These are phyloP conservation scores for Entosphenus tridentatus DNA, from an alignment of 2,113 vertebrate species.

Conservation along the genomic window DNA sequence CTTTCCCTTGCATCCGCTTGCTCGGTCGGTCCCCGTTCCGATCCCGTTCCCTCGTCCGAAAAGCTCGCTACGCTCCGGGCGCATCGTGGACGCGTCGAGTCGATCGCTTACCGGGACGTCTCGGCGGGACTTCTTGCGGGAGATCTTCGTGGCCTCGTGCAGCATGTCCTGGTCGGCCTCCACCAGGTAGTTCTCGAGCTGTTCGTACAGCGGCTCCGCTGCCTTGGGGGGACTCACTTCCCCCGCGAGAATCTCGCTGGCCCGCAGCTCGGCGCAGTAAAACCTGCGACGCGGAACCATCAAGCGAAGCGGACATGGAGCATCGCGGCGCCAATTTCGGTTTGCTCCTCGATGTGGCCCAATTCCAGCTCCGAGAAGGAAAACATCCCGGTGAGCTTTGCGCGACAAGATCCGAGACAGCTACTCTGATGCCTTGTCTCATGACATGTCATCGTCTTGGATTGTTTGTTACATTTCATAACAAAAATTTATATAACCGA, in stretches of 20 bases:
- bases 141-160: no score
- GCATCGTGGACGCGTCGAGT: no score
- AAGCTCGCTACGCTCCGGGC: no score
- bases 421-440: neutral
- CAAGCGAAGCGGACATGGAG: neutral
- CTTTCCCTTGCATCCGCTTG: no score
- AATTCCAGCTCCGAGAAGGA: neutral
- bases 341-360: neutral
- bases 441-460: neutral
- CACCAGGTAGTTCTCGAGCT: slow-evolving; percentile 21
- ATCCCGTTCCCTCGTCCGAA: no score
- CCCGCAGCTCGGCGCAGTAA: slow-evolving; percentile 58
- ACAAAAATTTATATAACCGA: no score
- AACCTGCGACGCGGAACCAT: slow-evolving; percentile 36
- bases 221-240: slow-evolving; percentile 42
- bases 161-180: no score
- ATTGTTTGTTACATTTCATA: no score
- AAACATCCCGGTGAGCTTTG: neutral
- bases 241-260: slow-evolving; percentile 61
- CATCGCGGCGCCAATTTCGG: neutral
- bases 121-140: no score
- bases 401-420: neutral
- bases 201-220: slow-evolving; percentile 48
- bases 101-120: no score
- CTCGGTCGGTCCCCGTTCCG: no score